Conservation (phyloP, 2,113 vertebrate genomes). For the human (Homo sapiens) region DNA sequence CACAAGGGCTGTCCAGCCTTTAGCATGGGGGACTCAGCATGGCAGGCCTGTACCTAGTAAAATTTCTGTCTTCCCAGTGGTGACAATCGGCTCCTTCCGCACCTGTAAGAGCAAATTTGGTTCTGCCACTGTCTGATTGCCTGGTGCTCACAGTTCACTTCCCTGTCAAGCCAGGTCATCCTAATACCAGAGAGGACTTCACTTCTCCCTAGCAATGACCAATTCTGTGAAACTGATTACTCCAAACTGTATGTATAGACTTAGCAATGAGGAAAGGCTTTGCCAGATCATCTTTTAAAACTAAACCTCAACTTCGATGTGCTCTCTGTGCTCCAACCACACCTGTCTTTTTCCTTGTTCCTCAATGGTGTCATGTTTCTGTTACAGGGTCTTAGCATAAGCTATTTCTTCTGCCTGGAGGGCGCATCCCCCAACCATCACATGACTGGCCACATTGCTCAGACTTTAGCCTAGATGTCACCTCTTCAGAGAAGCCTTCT, state of each 20-base stretch:
- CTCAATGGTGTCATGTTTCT: background rate
- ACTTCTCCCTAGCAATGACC: background rate
- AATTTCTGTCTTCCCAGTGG: background rate
- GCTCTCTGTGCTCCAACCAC: background rate
- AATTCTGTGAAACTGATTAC: background rate
- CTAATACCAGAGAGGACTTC: background rate
- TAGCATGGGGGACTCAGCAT: too few species aligned
- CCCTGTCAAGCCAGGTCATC: background rate
- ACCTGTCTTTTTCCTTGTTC: background rate
- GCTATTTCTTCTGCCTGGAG: background rate
- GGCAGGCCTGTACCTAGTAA: background rate
- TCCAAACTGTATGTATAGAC: background rate
- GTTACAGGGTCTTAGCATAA: background rate
- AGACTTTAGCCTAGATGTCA: background rate
- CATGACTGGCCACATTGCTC: too few species aligned
- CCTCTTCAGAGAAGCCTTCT: background rate
- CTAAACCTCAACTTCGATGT: background rate
- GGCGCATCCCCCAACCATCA: background rate
- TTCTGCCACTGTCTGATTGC: background rate
- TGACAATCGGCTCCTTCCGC: background rate
- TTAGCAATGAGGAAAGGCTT: background rate
- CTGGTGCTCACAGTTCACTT: background rate
- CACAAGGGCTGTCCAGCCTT: background rate
- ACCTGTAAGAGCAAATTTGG: background rate
- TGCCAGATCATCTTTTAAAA: background rate